Evolutionary conservation across 2,113 vertebrate genomes (phyloP), one percentile per base, ranked within the genome.

Genomic region (Trematocara nigrifrons): DNA sequence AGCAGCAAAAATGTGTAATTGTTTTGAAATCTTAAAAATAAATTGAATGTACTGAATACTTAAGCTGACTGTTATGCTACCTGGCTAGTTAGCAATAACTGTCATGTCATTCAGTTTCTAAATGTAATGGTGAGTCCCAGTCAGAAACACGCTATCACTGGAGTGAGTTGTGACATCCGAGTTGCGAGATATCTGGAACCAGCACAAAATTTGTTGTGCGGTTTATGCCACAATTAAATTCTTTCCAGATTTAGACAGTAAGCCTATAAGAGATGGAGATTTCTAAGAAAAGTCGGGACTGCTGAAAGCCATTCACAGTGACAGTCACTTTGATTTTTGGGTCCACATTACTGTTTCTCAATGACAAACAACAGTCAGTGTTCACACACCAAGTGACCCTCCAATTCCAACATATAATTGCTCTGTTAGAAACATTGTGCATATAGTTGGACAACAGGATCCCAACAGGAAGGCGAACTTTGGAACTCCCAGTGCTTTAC

Each of bases 1-100:
- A 74, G 38, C 20, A 47, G 66, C 0, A 0, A 3, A 42, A 22
- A 42, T 69, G 64, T 22, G 38, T 22, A 69, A 69, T 9, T 42
- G 11, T 69, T 69, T 42, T 42, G 2, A 40, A 40, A 69, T 69
- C n/a, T 1, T 38, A 40, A 42, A 69, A 69, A 22, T 42, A 42
- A 64, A 11, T 45, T 10, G 40, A 47, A 71, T 29, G 66, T 29
- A 45, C 20, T 29, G 1, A 47, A 6, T 45, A 26, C 5, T 26
- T 45, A 10, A 45, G 66, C 20, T 26, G 13, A 26, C 40, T 45
- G 2, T 71, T 45, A 29, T 71, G 66, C 40, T 47, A 74, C 8
- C 40, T 74, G 3, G 13, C 20, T 47, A 74, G 66, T 45, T 49
- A 74, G 40, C 69, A 29, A 71, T 45, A 45, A 42, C 12, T 22